phyloP scores from a whole-genome alignment of 53 echinoderm and acorn worm genomes.

The Crossaster papposus region DNA sequence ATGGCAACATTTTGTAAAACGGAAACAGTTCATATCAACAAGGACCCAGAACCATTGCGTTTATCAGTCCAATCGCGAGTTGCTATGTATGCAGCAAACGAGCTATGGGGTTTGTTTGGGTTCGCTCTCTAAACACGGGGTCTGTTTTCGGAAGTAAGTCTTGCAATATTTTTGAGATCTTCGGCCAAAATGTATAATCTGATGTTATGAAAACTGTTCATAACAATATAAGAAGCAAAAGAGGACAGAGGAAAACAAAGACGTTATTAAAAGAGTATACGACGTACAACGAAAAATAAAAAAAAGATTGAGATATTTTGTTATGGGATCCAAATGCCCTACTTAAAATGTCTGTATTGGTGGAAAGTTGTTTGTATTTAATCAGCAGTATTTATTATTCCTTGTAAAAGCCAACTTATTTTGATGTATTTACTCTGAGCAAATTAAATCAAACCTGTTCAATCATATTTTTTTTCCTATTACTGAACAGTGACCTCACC shows the following conservation, averaged over 20 bases:
- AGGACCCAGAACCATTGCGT: too few relatives aligned
- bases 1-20: too few relatives aligned
- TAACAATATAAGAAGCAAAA: background rate
- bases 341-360: too few relatives aligned
- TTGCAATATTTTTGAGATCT: conserved; percentile 13
- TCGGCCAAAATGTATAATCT: background rate
- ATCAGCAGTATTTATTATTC: too few relatives aligned
- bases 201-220: background rate
- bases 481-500: too few relatives aligned
- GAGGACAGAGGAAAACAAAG: background rate
- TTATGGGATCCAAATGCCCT: too few relatives aligned
- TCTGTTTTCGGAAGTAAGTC: conserved; percentile 18
- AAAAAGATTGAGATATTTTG: too few relatives aligned
- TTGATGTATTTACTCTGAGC: background rate
- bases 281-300: too few relatives aligned
- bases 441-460: background rate
- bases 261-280: too few relatives aligned
- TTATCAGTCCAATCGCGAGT: background rate
- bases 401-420: background rate
- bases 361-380: too few relatives aligned
- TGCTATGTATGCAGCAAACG: background rate
- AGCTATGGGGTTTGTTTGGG: background rate
- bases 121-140: background rate
- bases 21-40: too few relatives aligned
- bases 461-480: background rate